Percentiles rank a stretch among this genome's conserved stretches.
These are phyloP conservation scores for Choristoneura rosaceana DNA, from an alignment of 2,888 invertebrate genomes.

Conservation along the genomic window DNA sequence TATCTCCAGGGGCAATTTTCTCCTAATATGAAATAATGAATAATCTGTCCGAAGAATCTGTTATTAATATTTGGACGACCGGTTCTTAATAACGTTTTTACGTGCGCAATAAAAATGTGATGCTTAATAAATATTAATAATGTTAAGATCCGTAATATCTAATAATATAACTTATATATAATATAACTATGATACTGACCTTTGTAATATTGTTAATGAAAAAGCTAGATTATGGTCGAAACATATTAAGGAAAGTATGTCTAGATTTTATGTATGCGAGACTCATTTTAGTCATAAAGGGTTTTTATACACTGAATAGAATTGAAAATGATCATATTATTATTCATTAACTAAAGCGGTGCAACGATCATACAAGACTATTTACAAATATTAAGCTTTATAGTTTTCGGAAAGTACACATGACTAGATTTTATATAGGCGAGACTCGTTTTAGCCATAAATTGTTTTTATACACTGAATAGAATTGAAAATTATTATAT, in stretches of 20 bases:
- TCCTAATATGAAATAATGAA: slow-evolving; percentile 9
- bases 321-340: too few species aligned
- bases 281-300: background rate
- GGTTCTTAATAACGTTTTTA: slow-evolving; percentile 19
- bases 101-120: slow-evolving; percentile 19
- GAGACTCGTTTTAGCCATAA: too few species aligned
- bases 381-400: too few species aligned
- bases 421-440: too few species aligned
- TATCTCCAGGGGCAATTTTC: slow-evolving; percentile 5
- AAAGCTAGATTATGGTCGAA: background rate
- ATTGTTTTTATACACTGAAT: too few species aligned
- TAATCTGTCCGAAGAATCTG: background rate
- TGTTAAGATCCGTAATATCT: slow-evolving; percentile 8
- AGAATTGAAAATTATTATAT: too few species aligned
- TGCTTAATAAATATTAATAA: slow-evolving; percentile 15
- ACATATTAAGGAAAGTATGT: background rate
- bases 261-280: background rate
- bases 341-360: too few species aligned
- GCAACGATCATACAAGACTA: too few species aligned
- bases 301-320: too few species aligned
- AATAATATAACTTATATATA: too few species aligned
- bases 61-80: slow-evolving; percentile 27
- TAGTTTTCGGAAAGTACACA: too few species aligned
- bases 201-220: slow-evolving; percentile 13
- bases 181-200: background rate